These are phyloP conservation scores for Agapornis roseicollis DNA, from an alignment of 2,113 vertebrate species.

Conservation along the genomic window DNA sequence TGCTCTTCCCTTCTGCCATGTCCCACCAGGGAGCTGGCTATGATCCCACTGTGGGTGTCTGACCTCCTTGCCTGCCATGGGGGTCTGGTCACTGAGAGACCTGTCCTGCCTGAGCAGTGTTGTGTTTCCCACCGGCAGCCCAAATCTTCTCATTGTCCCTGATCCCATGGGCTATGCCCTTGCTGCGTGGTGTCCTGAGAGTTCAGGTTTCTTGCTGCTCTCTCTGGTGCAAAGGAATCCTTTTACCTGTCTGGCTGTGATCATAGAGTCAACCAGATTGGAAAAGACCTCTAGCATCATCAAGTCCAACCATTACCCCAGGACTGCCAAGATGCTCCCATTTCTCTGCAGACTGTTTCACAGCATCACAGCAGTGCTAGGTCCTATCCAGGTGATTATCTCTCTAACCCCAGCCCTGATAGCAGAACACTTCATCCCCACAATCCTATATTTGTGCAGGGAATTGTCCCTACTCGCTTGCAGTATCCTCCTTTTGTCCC, in stretches of 20 bases:
- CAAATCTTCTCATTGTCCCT: neutral
- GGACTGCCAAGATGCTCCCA: neutral
- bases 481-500: neutral
- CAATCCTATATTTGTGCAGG: neutral
- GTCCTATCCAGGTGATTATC: neutral
- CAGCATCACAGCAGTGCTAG: neutral
- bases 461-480: rapidly evolving
- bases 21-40: neutral
- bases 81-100: neutral
- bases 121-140: neutral
- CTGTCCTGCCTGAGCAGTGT: neutral
- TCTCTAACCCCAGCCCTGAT: neutral
- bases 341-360: neutral
- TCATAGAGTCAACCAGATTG: neutral
- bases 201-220: neutral
- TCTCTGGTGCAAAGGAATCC: rapidly evolving
- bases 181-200: neutral
- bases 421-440: neutral
- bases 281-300: neutral
- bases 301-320: neutral
- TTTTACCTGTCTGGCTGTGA: rapidly evolving
- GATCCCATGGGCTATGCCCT: neutral
- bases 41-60: neutral
- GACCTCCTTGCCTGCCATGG: rapidly evolving
- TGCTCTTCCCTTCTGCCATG: neutral